Evolutionary conservation across 2,888 invertebrate species (phyloP), one percentile per base, ranked within the genome.

Genomic region (Aleiodes leptofemur): DNA sequence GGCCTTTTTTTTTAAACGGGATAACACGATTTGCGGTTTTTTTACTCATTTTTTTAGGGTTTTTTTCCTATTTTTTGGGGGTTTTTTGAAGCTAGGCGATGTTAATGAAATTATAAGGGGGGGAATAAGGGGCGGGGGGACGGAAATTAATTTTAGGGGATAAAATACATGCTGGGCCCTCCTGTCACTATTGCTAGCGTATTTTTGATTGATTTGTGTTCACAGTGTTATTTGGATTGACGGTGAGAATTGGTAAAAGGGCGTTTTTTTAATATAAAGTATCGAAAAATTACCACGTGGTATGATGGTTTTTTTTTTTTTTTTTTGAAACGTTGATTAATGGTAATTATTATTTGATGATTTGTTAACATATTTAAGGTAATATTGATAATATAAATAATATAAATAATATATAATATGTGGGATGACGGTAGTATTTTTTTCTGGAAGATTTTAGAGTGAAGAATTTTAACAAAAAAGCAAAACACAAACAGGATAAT

Each of bases 161-260:
- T 77, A 78, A 72, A 84, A 82, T 81, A 82, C 87, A 88, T 88
- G 87, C 88, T 87, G 85, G 88, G 85, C 85, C 88, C 88, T 89
- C 89, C 89, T 89, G 89, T 89, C 89, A 89, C 89, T 89, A 88
- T 89, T 83, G 87, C 88, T 88, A 89, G 88, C 89, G 84, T 85
- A 84, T 81, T 78, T 83, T 68, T 81, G 81, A 83, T 86, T 82
- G 83, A 23, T 23, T 23, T 82, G 79, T 82, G 23, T 23, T 23
- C 68, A 64, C 81, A 79, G 80, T 82, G 79, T 83, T 78, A 77
- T 79, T 79, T 78, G 82, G 79, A 83, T 73, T 56, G n/a, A 68
- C 66, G 48, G 31, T 61, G 53, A 53, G 31, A 8, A 50, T 50
- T 64, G 43, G 16, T 64, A 48, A 57, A n/a, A 16, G 72, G 69